phyloP scores from a whole-genome alignment of 1,140 invertebrate genomes.

The Dinothrombium tinctorium region DNA sequence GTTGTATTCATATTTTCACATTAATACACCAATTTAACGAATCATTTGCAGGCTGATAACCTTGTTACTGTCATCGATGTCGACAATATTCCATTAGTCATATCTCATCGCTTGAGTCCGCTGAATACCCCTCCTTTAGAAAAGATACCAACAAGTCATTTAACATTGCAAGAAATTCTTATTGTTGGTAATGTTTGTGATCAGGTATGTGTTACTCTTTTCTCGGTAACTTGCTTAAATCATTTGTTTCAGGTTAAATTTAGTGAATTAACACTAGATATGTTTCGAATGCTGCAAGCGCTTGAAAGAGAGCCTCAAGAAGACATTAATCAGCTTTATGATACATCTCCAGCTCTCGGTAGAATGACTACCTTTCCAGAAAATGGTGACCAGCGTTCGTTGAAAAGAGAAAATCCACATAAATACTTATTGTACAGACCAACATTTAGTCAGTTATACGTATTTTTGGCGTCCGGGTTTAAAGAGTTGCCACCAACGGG shows the following conservation, averaged over 20 bases:
- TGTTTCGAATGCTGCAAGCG: conserved; percentile 90
- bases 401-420: conserved; percentile 72
- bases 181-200: conserved; percentile 80
- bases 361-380: conserved; percentile 31
- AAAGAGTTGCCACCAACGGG: conserved; percentile 78
- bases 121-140: conserved; percentile 65
- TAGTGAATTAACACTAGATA: conserved; percentile 88
- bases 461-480: conserved; percentile 70
- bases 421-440: conserved; percentile 91
- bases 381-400: conserved; percentile 30
- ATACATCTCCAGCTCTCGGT: conserved; percentile 58
- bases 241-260: conserved; percentile 50
- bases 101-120: conserved; percentile 39
- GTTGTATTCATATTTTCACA: conserved; percentile 9
- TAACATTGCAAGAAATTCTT: conserved; percentile 74
- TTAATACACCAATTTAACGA: conserved; percentile 2
- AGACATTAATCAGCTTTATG: conserved; percentile 43
- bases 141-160: conserved; percentile 38
- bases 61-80: conserved; percentile 62
- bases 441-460: conserved; percentile 71
- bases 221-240: background rate
- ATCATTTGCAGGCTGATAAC: conserved; percentile 48
- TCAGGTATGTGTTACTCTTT: conserved; percentile 29
- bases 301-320: conserved; percentile 54
- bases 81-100: conserved; percentile 21